Base-by-base conservation (phyloP, 2,113 vertebrate genomes). In the Nicator chloris region DNA sequence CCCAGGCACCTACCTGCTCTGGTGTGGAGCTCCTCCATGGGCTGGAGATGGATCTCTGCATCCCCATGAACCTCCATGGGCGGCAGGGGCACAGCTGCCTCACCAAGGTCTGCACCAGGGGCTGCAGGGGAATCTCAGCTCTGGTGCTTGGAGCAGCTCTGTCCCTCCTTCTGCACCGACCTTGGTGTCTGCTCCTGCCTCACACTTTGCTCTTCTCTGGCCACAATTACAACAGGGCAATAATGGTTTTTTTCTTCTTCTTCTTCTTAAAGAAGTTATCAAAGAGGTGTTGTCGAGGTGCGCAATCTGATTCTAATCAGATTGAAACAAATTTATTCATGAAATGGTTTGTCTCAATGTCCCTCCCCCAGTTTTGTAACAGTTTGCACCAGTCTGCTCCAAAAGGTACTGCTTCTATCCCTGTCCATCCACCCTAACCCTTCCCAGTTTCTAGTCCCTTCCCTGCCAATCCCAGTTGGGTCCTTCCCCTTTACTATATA, bases 21-120 rank as follows among this genome's bases (percentile, higher is more conserved):
- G 4, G 24, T 1, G 0, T 8, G 10, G 10, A 19, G 6, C n/a
- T 30, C 40, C n/a, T 47, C 23, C 19, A 56, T 5, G 8, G 23
- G 12, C 40, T 23, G n/a, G 8, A 11, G 8, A 19, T 45, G 28
- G 28, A 33, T 33, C 40, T 84, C 40, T 33, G 27, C 40, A 54
- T 64, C 40, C 7, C 28, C 33, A 54, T 6, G 17, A 14, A 22
- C 27, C 28, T 45, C 23, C 82, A 23, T 2, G 18, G 14, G 2
- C 22, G 63, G 22, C 33, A 64, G 42, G 54, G 20, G 6, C 26
- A 59, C 33, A 23, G 59, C 40, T 64, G n/a, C n/a, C 3, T 45
- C 57, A 54, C n/a, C 68, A 8, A 2, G 49, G 22, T 0, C 17
- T 82, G 24, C 35, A 35, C 24, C 35, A 60, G 7, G 11, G 7